Evolutionary conservation across 2,113 vertebrate genomes (phyloP), one percentile per base, ranked within the genome.

Genomic region (Crocuta crocuta): DNA sequence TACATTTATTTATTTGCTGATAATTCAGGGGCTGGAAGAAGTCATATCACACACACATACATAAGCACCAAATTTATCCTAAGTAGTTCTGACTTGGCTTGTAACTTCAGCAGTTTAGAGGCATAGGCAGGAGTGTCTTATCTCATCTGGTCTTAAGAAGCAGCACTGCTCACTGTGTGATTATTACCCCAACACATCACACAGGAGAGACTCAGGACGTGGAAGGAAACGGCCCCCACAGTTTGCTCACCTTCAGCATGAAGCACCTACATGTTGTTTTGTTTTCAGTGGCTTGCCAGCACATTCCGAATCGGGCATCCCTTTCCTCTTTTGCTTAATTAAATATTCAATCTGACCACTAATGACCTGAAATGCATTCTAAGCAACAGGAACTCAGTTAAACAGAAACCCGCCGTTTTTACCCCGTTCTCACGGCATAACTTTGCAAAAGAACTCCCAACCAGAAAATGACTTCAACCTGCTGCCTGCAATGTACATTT

Each of bases 291-390:
- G 73, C 55, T 90, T 95, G 83, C 94, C 58, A 9, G 88, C 3
- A 12, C n/a, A 0, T 74, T 89, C 48, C 0, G 50, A 5, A 35
- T 55, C 63, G 58, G 45, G 28, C 65, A 31, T n/a, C 55, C 1
- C 92, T 96, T 94, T 96, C 63, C 79, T 96, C 95, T 96, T 89
- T 95, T 97, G 93, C 8, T 95, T 98, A 98, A 98, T 98, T 97
- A 98, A 95, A 98, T 96, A 97, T 98, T 97, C 97, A 90, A 65
- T 98, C 86, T 96, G 96, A 97, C 94, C 98, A 97, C 97, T 95
- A 96, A 98, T 90, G 88, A 76, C 92, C 92, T 10, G 53, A 97
- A 93, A 98, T 98, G 97, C 65, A 92, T 79, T 73, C 92, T 50
- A 96, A 95, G 97, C 96, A 98, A 98, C 89, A 87, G 23, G 66